Percentiles rank a stretch among this genome's conserved stretches.
phyloP scores from a whole-genome alignment of 2,797 vertebrate genomes.

The Ctenopoma multispine region DNA sequence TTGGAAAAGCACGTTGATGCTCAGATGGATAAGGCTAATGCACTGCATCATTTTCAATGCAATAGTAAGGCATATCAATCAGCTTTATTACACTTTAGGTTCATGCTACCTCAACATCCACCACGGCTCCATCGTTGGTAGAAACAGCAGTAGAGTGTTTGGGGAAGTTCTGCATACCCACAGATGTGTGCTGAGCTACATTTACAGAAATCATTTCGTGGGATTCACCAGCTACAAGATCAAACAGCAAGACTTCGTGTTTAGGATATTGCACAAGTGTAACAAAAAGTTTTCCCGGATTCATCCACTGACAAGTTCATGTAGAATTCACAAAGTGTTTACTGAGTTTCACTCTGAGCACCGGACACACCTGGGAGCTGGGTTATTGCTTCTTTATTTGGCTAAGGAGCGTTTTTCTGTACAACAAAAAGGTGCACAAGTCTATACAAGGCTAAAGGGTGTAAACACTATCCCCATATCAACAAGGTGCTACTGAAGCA shows the following conservation, averaged over 20 bases:
- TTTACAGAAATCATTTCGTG: slow-evolving; percentile 20
- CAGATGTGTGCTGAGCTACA: slow-evolving; percentile 28
- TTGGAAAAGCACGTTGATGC: slow-evolving; percentile 54
- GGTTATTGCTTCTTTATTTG: slow-evolving; percentile 62
- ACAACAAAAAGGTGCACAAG: slow-evolving; percentile 25
- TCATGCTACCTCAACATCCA: slow-evolving; percentile 46
- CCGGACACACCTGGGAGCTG: slow-evolving; percentile 25
- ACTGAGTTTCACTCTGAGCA: slow-evolving; percentile 27
- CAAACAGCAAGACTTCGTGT: slow-evolving; percentile 53
- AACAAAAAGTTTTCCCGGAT: slow-evolving; percentile 29
- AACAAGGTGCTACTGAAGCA: slow-evolving; percentile 40
- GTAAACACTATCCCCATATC: slow-evolving; percentile 36
- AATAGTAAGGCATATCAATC: slow-evolving; percentile 63
- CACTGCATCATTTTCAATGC: slow-evolving; percentile 48
- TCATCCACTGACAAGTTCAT: not conserved
- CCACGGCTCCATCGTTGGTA: slow-evolving; percentile 20
- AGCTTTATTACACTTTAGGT: slow-evolving; percentile 29
- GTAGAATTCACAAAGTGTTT: slow-evolving; percentile 1
- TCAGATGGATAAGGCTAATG: slow-evolving; percentile 54
- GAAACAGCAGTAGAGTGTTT: slow-evolving; percentile 29
- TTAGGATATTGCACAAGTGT: slow-evolving; percentile 63
- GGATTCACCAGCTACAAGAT: slow-evolving; percentile 56
- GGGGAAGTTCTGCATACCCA: slow-evolving; percentile 12
- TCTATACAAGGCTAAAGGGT: slow-evolving; percentile 27
- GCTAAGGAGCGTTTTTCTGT: slow-evolving; percentile 17